phyloP scores from a whole-genome alignment of 2,888 invertebrate species.

The Caenorhabditis zanzibari region DNA sequence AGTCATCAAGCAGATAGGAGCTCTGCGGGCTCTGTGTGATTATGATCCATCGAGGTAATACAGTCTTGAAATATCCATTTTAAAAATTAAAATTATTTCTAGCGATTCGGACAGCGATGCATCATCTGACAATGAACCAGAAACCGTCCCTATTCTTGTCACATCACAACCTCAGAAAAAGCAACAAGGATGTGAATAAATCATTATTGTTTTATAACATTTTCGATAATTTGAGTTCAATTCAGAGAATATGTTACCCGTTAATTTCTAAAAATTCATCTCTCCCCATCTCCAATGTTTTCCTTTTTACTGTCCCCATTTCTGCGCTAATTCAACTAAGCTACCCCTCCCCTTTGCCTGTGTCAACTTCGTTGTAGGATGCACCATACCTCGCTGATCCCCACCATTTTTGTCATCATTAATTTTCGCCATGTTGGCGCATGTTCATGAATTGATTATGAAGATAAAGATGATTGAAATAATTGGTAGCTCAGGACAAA shows the following conservation, averaged over 20 bases:
- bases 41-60: constrained; percentile 87
- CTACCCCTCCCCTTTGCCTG: not conserved
- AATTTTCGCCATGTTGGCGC: constrained; percentile 32
- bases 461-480: constrained; percentile 18
- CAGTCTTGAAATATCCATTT: not conserved
- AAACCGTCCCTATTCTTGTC: constrained; percentile 46
- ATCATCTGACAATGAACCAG: constrained; percentile 32
- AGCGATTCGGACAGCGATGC: constrained; percentile 50
- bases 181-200: constrained; percentile 2
- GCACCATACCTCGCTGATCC: not conserved
- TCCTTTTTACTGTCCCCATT: not conserved
- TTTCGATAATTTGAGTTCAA: constrained; percentile 3
- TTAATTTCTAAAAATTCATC: not conserved
- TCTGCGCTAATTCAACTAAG: constrained; percentile 12
- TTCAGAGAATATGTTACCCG: not conserved
- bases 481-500: constrained; percentile 12
- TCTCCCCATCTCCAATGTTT: not conserved
- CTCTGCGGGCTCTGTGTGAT: constrained; percentile 91
- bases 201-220: not conserved
- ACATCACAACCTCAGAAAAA: constrained; percentile 13
- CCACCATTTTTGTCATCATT: not conserved
- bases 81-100: not conserved
- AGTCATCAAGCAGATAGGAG: constrained; percentile 86
- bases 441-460: constrained; percentile 17
- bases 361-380: not conserved